A percentile compares a stretch with the other conserved stretches of the same genome.
Conservation (phyloP, 2,888 invertebrate genomes). For the Vanessa cardui region DNA sequence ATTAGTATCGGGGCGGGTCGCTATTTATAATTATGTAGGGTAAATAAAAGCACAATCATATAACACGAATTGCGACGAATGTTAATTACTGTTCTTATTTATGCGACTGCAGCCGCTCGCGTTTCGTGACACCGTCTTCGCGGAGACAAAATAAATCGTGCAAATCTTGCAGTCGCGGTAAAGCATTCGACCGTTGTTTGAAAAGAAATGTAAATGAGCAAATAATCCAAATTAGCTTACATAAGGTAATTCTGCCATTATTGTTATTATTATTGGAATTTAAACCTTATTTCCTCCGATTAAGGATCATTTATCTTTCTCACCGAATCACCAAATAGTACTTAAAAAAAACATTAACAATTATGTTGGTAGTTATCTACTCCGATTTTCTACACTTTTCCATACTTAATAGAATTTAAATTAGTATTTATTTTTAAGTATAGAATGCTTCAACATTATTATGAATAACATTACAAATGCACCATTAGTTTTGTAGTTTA, state of each 20-base stretch:
- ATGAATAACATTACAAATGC: background rate
- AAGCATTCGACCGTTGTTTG: conserved; percentile 34
- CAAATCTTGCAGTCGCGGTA: conserved; percentile 47
- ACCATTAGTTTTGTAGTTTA: conserved; percentile 26
- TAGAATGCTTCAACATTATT: background rate
- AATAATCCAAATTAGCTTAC: too few species aligned
- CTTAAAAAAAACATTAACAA: background rate
- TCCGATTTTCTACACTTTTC: background rate
- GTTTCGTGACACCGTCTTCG: conserved; percentile 63
- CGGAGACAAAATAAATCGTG: conserved; percentile 61
- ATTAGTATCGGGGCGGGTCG: too few species aligned
- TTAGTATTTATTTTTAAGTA: background rate
- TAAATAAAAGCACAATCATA: conserved; percentile 39
- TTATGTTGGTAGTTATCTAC: background rate
- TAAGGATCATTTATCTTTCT: too few species aligned
- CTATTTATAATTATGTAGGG: background rate
- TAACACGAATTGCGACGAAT: conserved; percentile 55
- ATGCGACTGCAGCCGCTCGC: conserved; percentile 64
- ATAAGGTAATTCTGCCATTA: too few species aligned
- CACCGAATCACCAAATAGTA: too few species aligned
- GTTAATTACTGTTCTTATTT: conserved; percentile 74
- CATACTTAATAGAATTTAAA: background rate
- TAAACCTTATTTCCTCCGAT: too few species aligned
- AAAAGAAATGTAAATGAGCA: conserved; percentile 24
- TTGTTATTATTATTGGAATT: too few species aligned